Percentiles rank a stretch among this genome's conserved stretches.
phyloP scores from a whole-genome alignment of 2,113 vertebrate genomes.

The Xenopus laevis region DNA sequence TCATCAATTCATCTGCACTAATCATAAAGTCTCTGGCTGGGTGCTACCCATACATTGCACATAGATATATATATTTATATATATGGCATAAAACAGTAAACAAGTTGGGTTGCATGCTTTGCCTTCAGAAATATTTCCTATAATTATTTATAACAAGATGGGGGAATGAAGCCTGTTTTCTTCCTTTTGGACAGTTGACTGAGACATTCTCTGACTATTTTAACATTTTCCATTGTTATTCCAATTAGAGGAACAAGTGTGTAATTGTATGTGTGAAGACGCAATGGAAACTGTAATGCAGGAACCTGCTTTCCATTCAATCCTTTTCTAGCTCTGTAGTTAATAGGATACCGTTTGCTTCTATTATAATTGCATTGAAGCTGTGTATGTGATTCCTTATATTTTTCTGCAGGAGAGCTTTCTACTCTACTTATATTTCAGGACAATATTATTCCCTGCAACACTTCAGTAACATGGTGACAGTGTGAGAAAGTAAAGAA shows the following conservation, averaged over 20 bases:
- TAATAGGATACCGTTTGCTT: not conserved
- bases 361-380: not conserved
- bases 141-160: too few relatives aligned
- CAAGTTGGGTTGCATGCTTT: too few relatives aligned
- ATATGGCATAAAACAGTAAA: too few relatives aligned
- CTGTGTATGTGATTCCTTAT: not conserved
- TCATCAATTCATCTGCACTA: too few relatives aligned
- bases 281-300: conserved; percentile 27
- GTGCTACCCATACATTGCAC: too few relatives aligned
- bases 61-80: too few relatives aligned
- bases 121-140: too few relatives aligned
- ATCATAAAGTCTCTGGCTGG: too few relatives aligned
- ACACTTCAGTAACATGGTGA: not conserved
- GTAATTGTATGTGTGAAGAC: conserved; percentile 21
- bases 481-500: conserved; percentile 5
- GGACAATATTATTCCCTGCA: not conserved
- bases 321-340: conserved; percentile 5
- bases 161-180: not conserved
- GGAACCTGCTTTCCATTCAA: conserved; percentile 12
- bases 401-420: not conserved
- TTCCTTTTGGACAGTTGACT: conserved; percentile 9
- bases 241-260: conserved; percentile 35
- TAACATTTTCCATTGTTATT: conserved; percentile 36
- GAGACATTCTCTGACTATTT: conserved; percentile 20
- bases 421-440: not conserved